These are phyloP conservation scores for Lumbricus terrestris DNA, from an alignment of 2,888 invertebrate genomes.

Conservation along the genomic window DNA sequence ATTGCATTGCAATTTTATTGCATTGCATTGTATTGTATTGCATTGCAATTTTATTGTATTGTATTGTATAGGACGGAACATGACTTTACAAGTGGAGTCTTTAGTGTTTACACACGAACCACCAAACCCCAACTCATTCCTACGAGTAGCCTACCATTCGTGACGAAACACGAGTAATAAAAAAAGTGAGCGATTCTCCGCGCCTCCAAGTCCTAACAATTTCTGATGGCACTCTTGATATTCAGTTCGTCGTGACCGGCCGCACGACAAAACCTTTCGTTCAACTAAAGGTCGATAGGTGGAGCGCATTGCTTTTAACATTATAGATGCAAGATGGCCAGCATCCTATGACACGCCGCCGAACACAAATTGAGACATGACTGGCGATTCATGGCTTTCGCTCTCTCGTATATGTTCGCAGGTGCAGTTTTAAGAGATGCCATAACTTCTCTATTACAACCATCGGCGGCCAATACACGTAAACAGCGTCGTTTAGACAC, in stretches of 20 bases:
- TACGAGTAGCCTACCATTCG: too few species aligned
- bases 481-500: not conserved
- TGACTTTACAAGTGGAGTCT: not conserved
- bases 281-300: not conserved
- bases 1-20: too few species aligned
- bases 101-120: not conserved
- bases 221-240: not conserved
- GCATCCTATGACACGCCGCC: not conserved
- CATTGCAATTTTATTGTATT: too few species aligned
- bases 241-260: not conserved
- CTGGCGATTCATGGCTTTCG: not conserved
- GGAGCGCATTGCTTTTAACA: not conserved
- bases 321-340: not conserved
- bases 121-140: not conserved
- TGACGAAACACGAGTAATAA: not conserved
- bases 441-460: not conserved
- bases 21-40: too few species aligned
- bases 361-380: not conserved
- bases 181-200: not conserved
- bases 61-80: not conserved
- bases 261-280: too few species aligned
- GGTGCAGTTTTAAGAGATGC: not conserved
- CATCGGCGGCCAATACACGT: not conserved
- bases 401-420: too few species aligned
- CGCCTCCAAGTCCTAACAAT: not conserved